A percentile compares a stretch with the other conserved stretches of the same genome.
Conservation (phyloP, 1,140 invertebrate species). For the Lepidurus packardi region DNA sequence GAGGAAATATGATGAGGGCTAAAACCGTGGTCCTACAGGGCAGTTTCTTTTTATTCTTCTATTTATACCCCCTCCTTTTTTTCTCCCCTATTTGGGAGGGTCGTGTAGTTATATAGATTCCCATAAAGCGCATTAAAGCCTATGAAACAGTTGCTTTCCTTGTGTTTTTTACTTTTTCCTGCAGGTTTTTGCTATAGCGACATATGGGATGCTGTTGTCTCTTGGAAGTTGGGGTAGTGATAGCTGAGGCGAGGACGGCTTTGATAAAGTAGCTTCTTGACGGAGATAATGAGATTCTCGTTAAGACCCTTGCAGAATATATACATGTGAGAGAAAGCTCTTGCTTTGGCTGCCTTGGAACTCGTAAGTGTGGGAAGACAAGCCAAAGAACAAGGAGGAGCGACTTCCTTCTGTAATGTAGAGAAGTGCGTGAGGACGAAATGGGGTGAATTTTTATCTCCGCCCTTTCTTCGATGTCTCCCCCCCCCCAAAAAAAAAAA, state of each 20-base stretch:
- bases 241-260: constrained; percentile 3
- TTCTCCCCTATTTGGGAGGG: background rate
- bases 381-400: background rate
- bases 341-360: constrained; percentile 1
- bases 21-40: background rate
- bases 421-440: too few species aligned
- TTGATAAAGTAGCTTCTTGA: constrained; percentile 22
- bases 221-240: constrained; percentile 14
- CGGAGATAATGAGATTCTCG: constrained; percentile 6
- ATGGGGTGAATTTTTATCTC: too few species aligned
- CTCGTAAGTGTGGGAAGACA: background rate
- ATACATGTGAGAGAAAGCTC: background rate
- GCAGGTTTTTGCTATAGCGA: background rate
- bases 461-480: too few species aligned
- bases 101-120: too few species aligned
- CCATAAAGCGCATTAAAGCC: too few species aligned
- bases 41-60: background rate
- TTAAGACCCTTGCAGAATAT: background rate
- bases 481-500: too few species aligned
- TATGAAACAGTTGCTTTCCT: too few species aligned
- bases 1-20: background rate
- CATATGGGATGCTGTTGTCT: background rate
- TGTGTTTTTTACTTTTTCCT: too few species aligned
- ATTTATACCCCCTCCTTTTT: background rate
- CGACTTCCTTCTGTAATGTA: background rate